Base-by-base conservation (phyloP, 2,797 vertebrate genomes). In the Pseudotriccus pelzelni region DNA sequence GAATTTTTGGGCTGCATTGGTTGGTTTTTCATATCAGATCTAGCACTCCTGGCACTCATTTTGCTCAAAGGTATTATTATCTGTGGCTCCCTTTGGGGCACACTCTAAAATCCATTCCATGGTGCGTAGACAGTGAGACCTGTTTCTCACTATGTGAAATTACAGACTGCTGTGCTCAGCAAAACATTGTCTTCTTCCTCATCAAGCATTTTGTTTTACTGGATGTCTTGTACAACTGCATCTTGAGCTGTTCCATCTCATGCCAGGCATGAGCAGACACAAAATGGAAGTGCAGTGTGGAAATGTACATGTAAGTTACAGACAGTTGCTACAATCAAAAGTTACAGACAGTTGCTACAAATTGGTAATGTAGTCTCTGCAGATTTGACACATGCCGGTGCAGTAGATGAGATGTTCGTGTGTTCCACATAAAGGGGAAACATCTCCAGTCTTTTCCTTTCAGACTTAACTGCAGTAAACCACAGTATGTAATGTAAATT, bases 21-120 rank as follows among this genome's bases (percentile, higher is more conserved):
- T 5, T 14, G 39, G 12, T 72, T 84, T 94, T 68, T 87, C 47
- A 70, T 12, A 64, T 68, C 43, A 55, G 14, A 16, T 78, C 25
- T 47, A 53, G 39, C 32, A 23, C 46, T 72, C 14, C 4, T n/a
- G 49, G 44, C 37, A 39, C 9, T 16, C 1, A 1, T 69, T 89
- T 94, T 83, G n/a, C 62, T 87, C 79, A 83, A 76, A 80, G 47
- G 30, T 85, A 3, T 43, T 79, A 44, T 85, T 60, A 69, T 53
- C 36, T 75, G 39, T 50, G 43, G 7, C 64, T 92, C 32, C 25
- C 41, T n/a, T n/a, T n/a, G n/a, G n/a, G n/a, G 27, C 43, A 52
- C n/a, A 32, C 41, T 85, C 39, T 76, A 70, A 95, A 94, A 84
- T 87, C 43, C 41, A 53, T 95, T 90, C 95, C 53, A 24, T 8